Evolutionary conservation across 2,888 invertebrate species (phyloP).

Genomic region (Chymomyza procnemis): DNA sequence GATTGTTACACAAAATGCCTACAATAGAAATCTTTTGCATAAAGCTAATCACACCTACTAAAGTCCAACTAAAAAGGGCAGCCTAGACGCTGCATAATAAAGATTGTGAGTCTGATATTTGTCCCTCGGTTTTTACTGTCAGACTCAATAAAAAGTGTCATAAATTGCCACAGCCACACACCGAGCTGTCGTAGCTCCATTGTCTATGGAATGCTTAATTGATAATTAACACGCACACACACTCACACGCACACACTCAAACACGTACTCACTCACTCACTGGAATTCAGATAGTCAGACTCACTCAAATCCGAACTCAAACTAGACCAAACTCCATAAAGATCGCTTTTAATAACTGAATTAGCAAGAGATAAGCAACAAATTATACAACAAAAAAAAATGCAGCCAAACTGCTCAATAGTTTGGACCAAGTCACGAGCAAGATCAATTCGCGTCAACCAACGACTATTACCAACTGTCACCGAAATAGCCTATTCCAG

Average conservation of each 20-base stretch:
- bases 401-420: conserved; percentile 26
- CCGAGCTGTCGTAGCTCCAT: conserved; percentile 13
- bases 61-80: conserved; percentile 27
- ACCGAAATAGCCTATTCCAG: not conserved
- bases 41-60: conserved; percentile 72
- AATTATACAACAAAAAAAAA: conserved; percentile 5
- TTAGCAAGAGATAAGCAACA: conserved; percentile 33
- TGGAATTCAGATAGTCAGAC: too few species aligned
- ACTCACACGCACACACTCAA: conserved; percentile 37
- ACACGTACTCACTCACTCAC: conserved; percentile 32
- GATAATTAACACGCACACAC: conserved; percentile 53
- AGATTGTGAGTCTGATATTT: conserved; percentile 32
- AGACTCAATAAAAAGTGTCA: conserved; percentile 65
- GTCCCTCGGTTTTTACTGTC: conserved; percentile 69
- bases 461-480: not conserved
- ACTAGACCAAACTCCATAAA: not conserved
- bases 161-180: conserved; percentile 55
- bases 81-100: not conserved
- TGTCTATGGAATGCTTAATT: conserved; percentile 71
- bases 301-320: too few species aligned
- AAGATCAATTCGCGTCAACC: not conserved
- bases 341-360: conserved; percentile 41
- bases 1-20: conserved; percentile 29
- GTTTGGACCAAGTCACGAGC: conserved; percentile 15
- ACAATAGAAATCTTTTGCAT: conserved; percentile 62